Evolutionary conservation across 2,113 vertebrate genomes (phyloP), one percentile per base, ranked within the genome.

Genomic region (Lampris incognitus): DNA sequence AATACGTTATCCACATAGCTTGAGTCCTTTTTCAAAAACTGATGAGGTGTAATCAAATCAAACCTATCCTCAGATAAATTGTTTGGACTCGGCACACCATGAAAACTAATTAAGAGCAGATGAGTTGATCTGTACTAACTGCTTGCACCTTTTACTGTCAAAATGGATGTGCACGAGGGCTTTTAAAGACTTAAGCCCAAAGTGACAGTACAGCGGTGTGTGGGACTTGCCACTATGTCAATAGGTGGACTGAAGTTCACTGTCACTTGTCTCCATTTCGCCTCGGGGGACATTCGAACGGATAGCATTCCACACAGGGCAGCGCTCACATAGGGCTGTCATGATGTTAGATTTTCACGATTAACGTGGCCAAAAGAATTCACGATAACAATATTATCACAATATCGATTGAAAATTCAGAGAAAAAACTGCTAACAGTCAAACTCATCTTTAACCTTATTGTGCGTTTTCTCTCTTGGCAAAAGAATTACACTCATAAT

Each of bases 191-290:
- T 52, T 39, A 50, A 68, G 56, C 2, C 24, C 13, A 37, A 7
- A 37, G 6, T 6, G 48, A 37, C 57, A 10, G n/a, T 7, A 3
- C 0, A n/a, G 55, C n/a, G 55, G 13, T 36, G 7, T 11, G 54
- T 8, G 56, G 71, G 61, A 67, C 55, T 9, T 69, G 46, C 2
- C 4, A 61, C n/a, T 1, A 1, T 5, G 55, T 62, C 40, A 84
- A 80, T 84, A 89, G 76, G 72, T 85, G 77, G 51, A 57, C 80
- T 61, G 68, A 50, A 78, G 81, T 54, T 0, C 54, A 52, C 70
- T 49, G 11, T 41, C 38, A 51, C 71, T 13, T 60, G 57, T 74
- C 69, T 3, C n/a, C 0, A 55, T 48, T 66, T 77, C 49, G 66
- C 55, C 68, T 64, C 50, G 8, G 13, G 75, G 71, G 76, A 84